Evolutionary conservation across 2,113 vertebrate genomes (phyloP), one percentile per base, ranked within the genome.

Genomic region (Platichthys flesus): DNA sequence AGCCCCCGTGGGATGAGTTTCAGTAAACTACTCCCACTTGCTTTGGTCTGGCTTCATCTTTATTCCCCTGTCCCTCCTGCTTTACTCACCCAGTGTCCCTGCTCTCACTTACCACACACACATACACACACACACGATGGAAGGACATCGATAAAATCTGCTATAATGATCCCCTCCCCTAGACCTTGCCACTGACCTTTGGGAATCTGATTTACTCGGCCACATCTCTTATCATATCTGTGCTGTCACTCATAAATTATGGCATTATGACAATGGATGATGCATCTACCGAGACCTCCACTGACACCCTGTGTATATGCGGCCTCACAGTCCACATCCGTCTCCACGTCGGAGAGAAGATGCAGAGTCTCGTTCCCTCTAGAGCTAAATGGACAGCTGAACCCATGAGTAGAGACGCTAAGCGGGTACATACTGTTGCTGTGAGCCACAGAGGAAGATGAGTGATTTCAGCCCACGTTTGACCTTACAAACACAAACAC

Each of bases 141-240:
- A 92, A 91, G 88, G 88, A 87, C 87, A 85, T 86, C 74, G 74
- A 89, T 90, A 91, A 87, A 87, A 89, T 89, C 76, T 90, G 60
- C 63, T 54, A 74, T 83, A 87, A 89, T 89, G 85, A 88, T 88
- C 77, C 71, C 85, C 85, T 89, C 74, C 87, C 80, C 54, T 28
- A 73, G 85, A 89, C 88, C 91, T 93, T 90, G 84, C 71, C 66
- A 45, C 62, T 86, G 88, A 91, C 92, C 89, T 91, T 67, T 90
- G 76, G 70, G 71, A 82, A 83, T 83, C 78, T 9, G 85, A 85
- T 88, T 89, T 76, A 86, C 71, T 77, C 76, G 68, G 70, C 68
- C 81, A 83, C 81, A 91, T 90, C 85, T 84, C 86, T 85, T 81
- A 90, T 89, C 82, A 79, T 77, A 87, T 83, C 82, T 83, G 67